A percentile compares a stretch with the other conserved stretches of the same genome.
phyloP scores from a whole-genome alignment of 2,797 vertebrate genomes.

The Sebastes steindachneri region DNA sequence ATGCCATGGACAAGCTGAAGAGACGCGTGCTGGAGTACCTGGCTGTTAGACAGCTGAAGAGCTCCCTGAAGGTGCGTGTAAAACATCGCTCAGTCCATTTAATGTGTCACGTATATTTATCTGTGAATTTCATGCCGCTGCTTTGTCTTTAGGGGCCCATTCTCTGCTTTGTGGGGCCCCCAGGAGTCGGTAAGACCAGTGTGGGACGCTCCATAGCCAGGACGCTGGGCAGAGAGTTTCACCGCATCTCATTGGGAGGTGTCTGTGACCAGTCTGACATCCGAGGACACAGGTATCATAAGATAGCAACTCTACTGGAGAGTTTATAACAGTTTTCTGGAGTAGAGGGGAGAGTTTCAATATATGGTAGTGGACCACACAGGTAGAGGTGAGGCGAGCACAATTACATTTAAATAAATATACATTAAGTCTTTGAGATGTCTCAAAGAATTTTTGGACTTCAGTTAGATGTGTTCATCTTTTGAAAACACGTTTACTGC shows the following conservation, averaged over 20 bases:
- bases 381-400: background rate
- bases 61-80: conserved; percentile 85
- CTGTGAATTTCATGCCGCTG: background rate
- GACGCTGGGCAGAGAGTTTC: conserved; percentile 95
- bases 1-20: conserved; percentile 97
- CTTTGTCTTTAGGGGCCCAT: conserved; percentile 87
- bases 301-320: background rate
- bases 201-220: conserved; percentile 96
- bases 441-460: background rate
- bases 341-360: background rate
- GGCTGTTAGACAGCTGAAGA: conserved; percentile 94
- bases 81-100: background rate
- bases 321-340: too few relatives aligned
- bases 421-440: background rate
- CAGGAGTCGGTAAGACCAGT: conserved; percentile 98
- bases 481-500: background rate
- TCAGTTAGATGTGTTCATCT: background rate
- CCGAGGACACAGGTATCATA: conserved; percentile 92
- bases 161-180: conserved; percentile 96
- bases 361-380: background rate
- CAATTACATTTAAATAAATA: background rate
- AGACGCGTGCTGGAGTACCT: conserved; percentile 95
- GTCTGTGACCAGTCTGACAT: conserved; percentile 98
- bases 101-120: background rate
- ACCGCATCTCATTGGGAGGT: conserved; percentile 94